Evolutionary conservation across 2,113 vertebrate species (phyloP), one percentile per base, ranked within the genome.

Genomic region (Cynoglossus semilaevis): DNA sequence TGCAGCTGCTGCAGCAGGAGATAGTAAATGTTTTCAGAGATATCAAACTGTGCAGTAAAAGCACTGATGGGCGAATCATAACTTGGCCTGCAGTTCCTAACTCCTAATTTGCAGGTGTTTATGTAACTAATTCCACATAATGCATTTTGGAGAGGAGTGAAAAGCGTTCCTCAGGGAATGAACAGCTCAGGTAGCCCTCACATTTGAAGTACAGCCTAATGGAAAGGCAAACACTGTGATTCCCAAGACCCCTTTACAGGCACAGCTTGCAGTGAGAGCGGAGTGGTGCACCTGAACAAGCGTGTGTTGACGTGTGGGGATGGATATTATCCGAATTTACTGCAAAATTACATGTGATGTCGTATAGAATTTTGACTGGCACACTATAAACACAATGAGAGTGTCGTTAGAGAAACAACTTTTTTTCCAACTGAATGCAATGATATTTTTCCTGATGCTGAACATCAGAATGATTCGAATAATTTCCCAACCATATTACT

Each of bases 211-310:
- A 84, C 56, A 22, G 75, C 36, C 74, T 91, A 91, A 90, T 90
- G 80, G 88, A 72, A 85, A 76, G 82, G 88, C 87, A 92, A 91
- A 91, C 87, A 91, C 18, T 29, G 70, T 82, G 76, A 88, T 87
- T 88, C 87, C 84, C 65, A 57, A 63, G 72, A 67, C 72, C 61
- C 49, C 74, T 81, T 77, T 76, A 80, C 83, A 80, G 72, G 80
- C 72, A 72, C 68, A 74, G 72, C 62, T 51, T 71, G 72, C 79
- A 78, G 76, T 45, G 54, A 74, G 64, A 69, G 79, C 61, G 38
- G 18, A 58, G 41, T 19, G 5, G 52, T 72, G 52, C 56, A 49
- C 60, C 73, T 70, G 47, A 74, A 71, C 61, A 68, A 79, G 70
- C 59, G 41, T 15, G 50, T n/a, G n/a, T n/a, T n/a, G n/a, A n/a